A percentile compares a stretch with the other conserved stretches of the same genome.
Evolutionary conservation across 2,888 invertebrate genomes (phyloP).

Genomic region (Julus scandinavius): DNA sequence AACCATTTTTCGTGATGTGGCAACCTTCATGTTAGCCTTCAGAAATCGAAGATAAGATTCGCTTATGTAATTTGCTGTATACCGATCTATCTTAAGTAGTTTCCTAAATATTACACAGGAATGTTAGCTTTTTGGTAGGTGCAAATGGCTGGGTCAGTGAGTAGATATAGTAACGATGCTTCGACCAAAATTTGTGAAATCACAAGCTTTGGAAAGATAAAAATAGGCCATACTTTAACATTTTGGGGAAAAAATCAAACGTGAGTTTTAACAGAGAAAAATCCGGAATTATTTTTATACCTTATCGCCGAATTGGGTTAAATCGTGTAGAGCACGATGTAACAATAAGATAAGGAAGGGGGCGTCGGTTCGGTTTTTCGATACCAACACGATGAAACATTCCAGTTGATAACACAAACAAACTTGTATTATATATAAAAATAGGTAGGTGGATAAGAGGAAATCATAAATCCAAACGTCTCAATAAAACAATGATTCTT

Average conservation of each 20-base stretch:
- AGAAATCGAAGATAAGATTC: no score
- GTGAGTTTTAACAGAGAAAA: background rate
- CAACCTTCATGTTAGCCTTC: no score
- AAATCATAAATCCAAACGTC: constrained; percentile 24
- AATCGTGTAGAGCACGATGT: constrained; percentile 11
- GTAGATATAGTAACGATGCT: no score
- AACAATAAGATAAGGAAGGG: constrained; percentile 14
- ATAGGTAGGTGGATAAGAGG: background rate
- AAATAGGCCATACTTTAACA: background rate
- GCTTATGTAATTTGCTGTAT: no score
- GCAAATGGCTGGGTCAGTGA: no score
- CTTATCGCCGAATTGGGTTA: background rate
- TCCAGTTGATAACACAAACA: background rate
- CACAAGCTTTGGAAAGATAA: background rate
- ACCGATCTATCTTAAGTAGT: no score
- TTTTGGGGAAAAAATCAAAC: background rate
- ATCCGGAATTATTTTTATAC: background rate
- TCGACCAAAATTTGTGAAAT: no score
- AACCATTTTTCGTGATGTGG: no score
- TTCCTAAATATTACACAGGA: no score
- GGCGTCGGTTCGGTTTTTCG: background rate
- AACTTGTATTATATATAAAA: background rate
- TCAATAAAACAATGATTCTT: constrained; percentile 12
- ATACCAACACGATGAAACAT: background rate
- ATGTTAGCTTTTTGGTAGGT: no score